Evolutionary conservation across 2,113 vertebrate species (phyloP).

Genomic region (Macroglossus sobrinus): DNA sequence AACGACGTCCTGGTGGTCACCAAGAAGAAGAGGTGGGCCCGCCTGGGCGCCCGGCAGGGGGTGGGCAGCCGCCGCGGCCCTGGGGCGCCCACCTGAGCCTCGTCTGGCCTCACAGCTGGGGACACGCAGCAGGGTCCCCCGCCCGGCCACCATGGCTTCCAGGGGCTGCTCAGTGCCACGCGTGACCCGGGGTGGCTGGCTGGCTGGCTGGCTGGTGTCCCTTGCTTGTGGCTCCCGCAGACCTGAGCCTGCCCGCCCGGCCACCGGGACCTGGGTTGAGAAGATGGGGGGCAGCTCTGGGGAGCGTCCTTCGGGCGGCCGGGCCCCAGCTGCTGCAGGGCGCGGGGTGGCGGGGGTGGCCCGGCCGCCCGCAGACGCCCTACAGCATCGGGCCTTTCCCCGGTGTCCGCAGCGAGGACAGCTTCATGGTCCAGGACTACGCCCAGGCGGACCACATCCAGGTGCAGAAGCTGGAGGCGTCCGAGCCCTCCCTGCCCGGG

Average conservation of each 20-base stretch:
- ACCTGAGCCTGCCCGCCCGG: not conserved
- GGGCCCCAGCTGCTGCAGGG: not conserved
- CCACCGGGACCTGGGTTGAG: not conserved
- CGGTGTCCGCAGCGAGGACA: slow-evolving; percentile 87
- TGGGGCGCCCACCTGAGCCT: accelerated
- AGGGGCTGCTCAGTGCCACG: accelerated
- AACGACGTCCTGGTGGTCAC: slow-evolving; percentile 95
- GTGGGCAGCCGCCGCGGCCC: accelerated
- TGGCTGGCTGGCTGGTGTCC: too few relatives aligned
- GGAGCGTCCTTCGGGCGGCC: accelerated
- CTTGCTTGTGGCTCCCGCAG: too few relatives aligned
- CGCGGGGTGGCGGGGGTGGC: accelerated
- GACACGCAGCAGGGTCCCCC: not conserved
- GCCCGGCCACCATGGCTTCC: not conserved
- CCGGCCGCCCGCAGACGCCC: not conserved
- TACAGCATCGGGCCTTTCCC: accelerated
- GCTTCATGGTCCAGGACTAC: slow-evolving; percentile 91
- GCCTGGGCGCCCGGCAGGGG: accelerated
- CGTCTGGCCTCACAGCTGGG: not conserved
- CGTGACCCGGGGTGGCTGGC: accelerated
- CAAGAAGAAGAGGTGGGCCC: slow-evolving; percentile 91
- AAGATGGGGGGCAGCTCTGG: accelerated
- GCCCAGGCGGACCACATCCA: slow-evolving; percentile 88
- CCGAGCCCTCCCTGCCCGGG: slow-evolving; percentile 62
- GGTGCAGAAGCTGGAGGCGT: slow-evolving; percentile 81